Evolutionary conservation across 2,888 invertebrate species (phyloP), one percentile per base, ranked within the genome.

Genomic region (Synergus umbraculus): DNA sequence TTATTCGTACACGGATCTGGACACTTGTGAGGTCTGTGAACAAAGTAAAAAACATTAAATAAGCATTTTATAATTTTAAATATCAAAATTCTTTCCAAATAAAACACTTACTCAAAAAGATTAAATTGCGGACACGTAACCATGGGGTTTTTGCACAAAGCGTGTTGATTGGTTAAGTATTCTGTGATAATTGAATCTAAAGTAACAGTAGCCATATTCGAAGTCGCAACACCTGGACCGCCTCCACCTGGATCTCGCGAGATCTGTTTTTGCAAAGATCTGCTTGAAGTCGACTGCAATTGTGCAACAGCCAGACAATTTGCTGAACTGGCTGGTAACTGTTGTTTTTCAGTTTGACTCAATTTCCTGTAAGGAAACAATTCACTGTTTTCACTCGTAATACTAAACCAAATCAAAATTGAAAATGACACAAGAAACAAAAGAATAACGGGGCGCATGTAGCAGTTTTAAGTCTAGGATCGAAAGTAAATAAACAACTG

Each of bases 61-160:
- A 29, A 77, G 60, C 44, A 78, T 46, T 5, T 13, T 58, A 29
- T 60, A 66, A 67, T 65, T 29, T 76, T 37, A 58, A 76, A 4
- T 64, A 78, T 43, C 37, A 69, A 5, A 44, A n/a, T 67, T 5
- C 15, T 67, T 76, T 69, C 43, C 18, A 60, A 15, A n/a, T 46
- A 58, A 44, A 46, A 78, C 82, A 94, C 96, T 94, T 90, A 97
- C 96, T 95, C 94, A 89, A 98, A 97, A 58, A 99, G 93, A 91
- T 98, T 98, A 91, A 99, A 99, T 90, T 98, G 97, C 0, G 99
- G 99, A 92, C 99, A 99, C 0, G 98, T 98, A 49, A 97, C 97
- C 93, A 99, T 98, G 0, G 99, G 99, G 93, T 99, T 98, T 93
- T 97, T 97, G 93, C 99, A 99, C 9, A 98, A 93, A n/a, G 98